These are phyloP conservation scores for Reinhardtius hippoglossoides DNA, from an alignment of 2,113 vertebrate genomes.

Conservation along the genomic window DNA sequence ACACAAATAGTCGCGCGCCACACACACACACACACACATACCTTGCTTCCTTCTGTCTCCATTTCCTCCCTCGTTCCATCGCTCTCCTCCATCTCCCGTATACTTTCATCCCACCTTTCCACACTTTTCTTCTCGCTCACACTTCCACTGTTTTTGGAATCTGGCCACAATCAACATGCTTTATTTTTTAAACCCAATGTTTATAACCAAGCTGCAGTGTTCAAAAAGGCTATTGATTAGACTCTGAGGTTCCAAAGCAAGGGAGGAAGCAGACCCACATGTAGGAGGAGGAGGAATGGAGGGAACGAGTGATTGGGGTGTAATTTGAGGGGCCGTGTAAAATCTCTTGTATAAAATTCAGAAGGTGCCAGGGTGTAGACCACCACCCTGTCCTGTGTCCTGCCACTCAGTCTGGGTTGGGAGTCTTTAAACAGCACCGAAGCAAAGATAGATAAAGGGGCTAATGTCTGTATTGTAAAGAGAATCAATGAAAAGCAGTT, in stretches of 20 bases:
- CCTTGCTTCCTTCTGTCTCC: slow-evolving; percentile 31
- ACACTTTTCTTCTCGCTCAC: too few relatives aligned
- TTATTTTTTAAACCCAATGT: slow-evolving; percentile 6
- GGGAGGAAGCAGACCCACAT: not conserved
- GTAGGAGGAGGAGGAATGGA: slow-evolving; percentile 19
- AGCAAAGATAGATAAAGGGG: not conserved
- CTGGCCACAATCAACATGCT: too few relatives aligned
- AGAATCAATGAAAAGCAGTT: too few relatives aligned
- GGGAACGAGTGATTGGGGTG: slow-evolving; percentile 25
- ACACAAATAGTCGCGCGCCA: slow-evolving; percentile 23
- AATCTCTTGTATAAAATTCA: slow-evolving; percentile 59
- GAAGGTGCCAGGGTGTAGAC: slow-evolving; percentile 55
- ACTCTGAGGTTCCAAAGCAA: slow-evolving; percentile 40
- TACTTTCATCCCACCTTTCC: too few relatives aligned
- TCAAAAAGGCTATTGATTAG: slow-evolving; percentile 75
- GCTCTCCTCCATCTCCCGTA: slow-evolving; percentile 31
- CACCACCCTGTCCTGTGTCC: slow-evolving; percentile 37
- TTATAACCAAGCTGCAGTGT: slow-evolving; percentile 51
- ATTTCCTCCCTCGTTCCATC: slow-evolving; percentile 41
- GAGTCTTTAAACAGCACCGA: slow-evolving; percentile 20
- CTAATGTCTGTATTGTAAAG: too few relatives aligned
- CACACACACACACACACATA: slow-evolving; percentile 10
- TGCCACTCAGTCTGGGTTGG: slow-evolving; percentile 6
- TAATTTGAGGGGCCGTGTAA: slow-evolving; percentile 44
- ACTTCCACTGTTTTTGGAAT: too few relatives aligned